Base-by-base conservation (phyloP, 1,140 invertebrate species). In the Aphaenogaster floridana region DNA sequence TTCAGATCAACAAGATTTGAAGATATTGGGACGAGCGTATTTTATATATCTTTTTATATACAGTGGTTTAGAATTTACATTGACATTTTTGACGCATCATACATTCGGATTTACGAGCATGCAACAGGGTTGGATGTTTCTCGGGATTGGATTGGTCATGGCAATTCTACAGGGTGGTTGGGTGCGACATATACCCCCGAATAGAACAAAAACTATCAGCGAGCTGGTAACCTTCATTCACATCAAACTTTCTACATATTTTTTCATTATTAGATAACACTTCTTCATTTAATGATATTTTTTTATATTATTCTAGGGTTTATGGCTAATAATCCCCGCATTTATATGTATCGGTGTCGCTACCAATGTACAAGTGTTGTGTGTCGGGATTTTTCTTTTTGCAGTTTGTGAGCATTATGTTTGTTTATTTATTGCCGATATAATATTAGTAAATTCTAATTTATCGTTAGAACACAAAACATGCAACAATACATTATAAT, bases 71-170 rank as follows among this genome's bases (percentile, higher is more conserved):
- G 99, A 99, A 95, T 99, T 99, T 93, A 99, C 99, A 1, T 96
- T 99, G 45, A 99, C 99, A 57, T 99, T 99, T 95, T 96, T 99
- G 45, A 99, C 98, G 66, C 99, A 99, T 96, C 97, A 99, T 90
- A 97, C 97, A 63, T 99, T 99, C 94, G 96, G 97, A 50, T 99
- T 99, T 94, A 97, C 97, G 48, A 98, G 98, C 45, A 98, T 99
- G 97, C 98, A 99, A 94, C 99, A 99, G 96, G 99, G 99, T 8
- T 98, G 98, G 96, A 99, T 99, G 98, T 99, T 99, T 95, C 97
- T 99, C 90, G 97, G 97, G 54, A 98, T 99, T 89, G 99, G 99
- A 86, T 90, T 98, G 28, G 96, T 98, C 39, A 99, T 99, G 99
- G 97, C 98, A 39, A 87, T 98, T 57, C 96, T 99, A 66, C 99